Evolutionary conservation across 2,888 invertebrate genomes (phyloP).

Genomic region (Hylaea fasciaria): DNA sequence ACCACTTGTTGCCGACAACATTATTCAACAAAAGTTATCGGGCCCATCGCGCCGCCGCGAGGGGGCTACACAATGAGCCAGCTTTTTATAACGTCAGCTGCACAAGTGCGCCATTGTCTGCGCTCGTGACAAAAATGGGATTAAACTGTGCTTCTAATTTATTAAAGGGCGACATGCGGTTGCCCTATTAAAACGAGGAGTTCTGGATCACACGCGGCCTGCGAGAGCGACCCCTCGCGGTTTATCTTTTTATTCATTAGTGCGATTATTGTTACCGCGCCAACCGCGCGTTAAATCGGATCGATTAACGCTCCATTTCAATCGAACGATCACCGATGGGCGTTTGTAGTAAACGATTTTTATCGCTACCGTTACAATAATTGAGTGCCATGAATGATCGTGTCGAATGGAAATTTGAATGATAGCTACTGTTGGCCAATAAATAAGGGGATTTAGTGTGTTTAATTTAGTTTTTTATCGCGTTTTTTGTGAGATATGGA

Average conservation of each 20-base stretch:
- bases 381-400: constrained; percentile 57
- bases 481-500: constrained; percentile 43
- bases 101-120: constrained; percentile 72
- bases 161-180: constrained; percentile 49
- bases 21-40: constrained; percentile 34
- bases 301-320: constrained; percentile 67
- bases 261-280: constrained; percentile 68
- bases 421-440: constrained; percentile 62
- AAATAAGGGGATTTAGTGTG: constrained; percentile 52
- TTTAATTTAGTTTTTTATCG: constrained; percentile 43
- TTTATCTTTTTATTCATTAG: constrained; percentile 75
- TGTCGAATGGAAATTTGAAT: constrained; percentile 69
- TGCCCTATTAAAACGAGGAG: constrained; percentile 41
- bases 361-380: constrained; percentile 57
- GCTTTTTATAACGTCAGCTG: constrained; percentile 77
- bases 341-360: constrained; percentile 59
- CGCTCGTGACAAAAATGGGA: constrained; percentile 60
- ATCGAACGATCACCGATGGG: constrained; percentile 61
- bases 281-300: constrained; percentile 73
- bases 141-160: constrained; percentile 60
- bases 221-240: constrained; percentile 53
- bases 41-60: constrained; percentile 11
- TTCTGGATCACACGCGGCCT: constrained; percentile 51
- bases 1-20: constrained; percentile 42
- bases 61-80: constrained; percentile 46